Percentiles rank a stretch among this genome's conserved stretches.
These are phyloP conservation scores for Drosophila algonquin DNA, from an alignment of 2,888 invertebrate species.

Conservation along the genomic window DNA sequence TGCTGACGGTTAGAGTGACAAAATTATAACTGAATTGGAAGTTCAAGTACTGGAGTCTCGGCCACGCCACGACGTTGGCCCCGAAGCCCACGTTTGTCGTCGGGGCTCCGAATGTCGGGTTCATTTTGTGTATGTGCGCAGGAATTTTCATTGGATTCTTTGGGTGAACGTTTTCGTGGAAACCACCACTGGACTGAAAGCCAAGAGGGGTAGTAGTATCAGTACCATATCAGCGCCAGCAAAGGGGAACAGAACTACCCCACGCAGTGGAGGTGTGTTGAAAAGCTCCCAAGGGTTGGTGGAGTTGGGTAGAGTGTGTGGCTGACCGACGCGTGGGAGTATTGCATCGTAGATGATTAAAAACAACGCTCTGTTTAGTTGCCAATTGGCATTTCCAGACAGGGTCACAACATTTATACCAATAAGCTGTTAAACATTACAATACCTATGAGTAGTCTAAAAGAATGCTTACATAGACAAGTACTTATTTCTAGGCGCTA, in stretches of 20 bases:
- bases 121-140: conserved; percentile 69
- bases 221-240: conserved; percentile 18
- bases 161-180: conserved; percentile 44
- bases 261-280: conserved; percentile 36
- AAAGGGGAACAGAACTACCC: conserved; percentile 48
- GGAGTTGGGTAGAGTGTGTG: not conserved
- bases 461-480: conserved; percentile 10
- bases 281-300: conserved; percentile 28
- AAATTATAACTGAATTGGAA: conserved; percentile 82
- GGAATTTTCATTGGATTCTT: conserved; percentile 60
- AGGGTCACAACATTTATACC: conserved; percentile 30
- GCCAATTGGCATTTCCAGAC: conserved; percentile 7
- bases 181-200: conserved; percentile 20
- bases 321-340: not conserved
- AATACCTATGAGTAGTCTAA: conserved; percentile 15
- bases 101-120: conserved; percentile 33
- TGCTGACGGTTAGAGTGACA: conserved; percentile 81
- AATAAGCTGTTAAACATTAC: conserved; percentile 19
- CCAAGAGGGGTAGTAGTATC: conserved; percentile 31
- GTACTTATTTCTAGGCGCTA: conserved; percentile 9
- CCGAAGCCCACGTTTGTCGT: not conserved
- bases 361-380: not conserved
- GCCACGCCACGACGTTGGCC: conserved; percentile 47
- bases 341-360: not conserved
- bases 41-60: conserved; percentile 79